A percentile compares a stretch with the other conserved stretches of the same genome.
phyloP scores from a whole-genome alignment of 2,797 vertebrate species.

The Amblyopsis hoosieri region DNA sequence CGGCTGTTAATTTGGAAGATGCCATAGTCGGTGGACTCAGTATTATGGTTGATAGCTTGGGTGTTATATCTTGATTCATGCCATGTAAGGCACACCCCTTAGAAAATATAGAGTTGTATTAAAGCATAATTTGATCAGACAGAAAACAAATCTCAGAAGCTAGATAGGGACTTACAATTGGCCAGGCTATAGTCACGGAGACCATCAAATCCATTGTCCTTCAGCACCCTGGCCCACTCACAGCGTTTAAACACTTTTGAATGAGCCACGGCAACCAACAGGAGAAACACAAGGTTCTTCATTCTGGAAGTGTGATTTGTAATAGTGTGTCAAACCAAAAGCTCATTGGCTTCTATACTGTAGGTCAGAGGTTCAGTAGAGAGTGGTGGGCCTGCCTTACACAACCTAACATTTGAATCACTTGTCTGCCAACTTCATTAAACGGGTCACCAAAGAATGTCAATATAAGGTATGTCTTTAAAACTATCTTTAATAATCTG shows the following conservation, averaged over 20 bases:
- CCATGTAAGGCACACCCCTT: constrained; percentile 79
- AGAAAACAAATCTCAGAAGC: neutral
- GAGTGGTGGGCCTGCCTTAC: too few species aligned
- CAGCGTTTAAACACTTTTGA: constrained; percentile 60
- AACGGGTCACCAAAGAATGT: too few species aligned
- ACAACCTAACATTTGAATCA: too few species aligned
- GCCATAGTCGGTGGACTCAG: constrained; percentile 72
- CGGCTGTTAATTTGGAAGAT: constrained; percentile 83
- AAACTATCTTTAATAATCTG: too few species aligned
- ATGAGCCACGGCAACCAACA: constrained; percentile 40
- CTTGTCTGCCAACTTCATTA: too few species aligned
- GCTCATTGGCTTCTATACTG: too few species aligned
- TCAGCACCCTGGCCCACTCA: constrained; percentile 57
- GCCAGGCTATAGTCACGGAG: constrained; percentile 61
- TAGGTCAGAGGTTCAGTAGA: too few species aligned
- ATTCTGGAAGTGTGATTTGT: constrained; percentile 26
- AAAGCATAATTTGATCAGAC: neutral
- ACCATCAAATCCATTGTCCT: constrained; percentile 60
- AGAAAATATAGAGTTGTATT: neutral
- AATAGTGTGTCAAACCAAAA: too few species aligned
- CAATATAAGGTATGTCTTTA: too few species aligned
- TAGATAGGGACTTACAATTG: constrained; percentile 62
- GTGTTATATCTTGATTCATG: constrained; percentile 65
- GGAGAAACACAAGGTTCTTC: constrained; percentile 50
- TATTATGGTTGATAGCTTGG: constrained; percentile 55